These are phyloP conservation scores for Propithecus perrieri DNA, from an alignment of 2,797 vertebrate species.

Conservation along the genomic window DNA sequence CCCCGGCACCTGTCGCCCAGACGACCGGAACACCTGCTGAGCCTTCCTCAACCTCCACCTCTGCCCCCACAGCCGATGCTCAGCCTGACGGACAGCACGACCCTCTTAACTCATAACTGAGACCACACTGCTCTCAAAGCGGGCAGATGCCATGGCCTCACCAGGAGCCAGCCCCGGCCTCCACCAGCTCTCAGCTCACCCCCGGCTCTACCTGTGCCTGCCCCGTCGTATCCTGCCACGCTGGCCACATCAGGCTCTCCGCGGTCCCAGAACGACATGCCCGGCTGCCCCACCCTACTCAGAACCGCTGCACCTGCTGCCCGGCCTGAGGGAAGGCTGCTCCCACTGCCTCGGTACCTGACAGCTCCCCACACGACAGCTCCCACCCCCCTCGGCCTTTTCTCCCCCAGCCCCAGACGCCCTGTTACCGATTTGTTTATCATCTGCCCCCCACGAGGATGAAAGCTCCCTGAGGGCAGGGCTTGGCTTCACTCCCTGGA, in stretches of 20 bases:
- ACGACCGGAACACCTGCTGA: not conserved
- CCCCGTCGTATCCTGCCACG: no score
- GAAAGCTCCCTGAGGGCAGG: not conserved
- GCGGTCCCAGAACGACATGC: no score
- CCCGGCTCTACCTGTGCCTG: not conserved
- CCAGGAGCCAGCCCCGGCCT: not conserved
- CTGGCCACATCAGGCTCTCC: accelerated
- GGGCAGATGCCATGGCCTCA: not conserved
- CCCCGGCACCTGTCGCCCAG: not conserved
- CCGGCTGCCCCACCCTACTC: not conserved
- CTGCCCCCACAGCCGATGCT: no score
- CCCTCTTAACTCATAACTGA: not conserved
- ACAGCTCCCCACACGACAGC: not conserved
- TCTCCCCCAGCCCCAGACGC: not conserved
- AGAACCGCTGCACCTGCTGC: not conserved
- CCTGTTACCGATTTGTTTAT: not conserved
- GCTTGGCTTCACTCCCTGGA: not conserved
- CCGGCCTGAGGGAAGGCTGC: no score
- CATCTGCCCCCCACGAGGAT: not conserved
- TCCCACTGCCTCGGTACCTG: not conserved
- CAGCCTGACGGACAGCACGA: accelerated
- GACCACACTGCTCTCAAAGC: not conserved
- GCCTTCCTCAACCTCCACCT: no score
- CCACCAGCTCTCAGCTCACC: not conserved
- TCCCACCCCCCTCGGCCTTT: not conserved